Percentiles rank a stretch among this genome's conserved stretches.
Conservation (phyloP, 2,797 vertebrate species). For the Pelodytes ibericus region DNA sequence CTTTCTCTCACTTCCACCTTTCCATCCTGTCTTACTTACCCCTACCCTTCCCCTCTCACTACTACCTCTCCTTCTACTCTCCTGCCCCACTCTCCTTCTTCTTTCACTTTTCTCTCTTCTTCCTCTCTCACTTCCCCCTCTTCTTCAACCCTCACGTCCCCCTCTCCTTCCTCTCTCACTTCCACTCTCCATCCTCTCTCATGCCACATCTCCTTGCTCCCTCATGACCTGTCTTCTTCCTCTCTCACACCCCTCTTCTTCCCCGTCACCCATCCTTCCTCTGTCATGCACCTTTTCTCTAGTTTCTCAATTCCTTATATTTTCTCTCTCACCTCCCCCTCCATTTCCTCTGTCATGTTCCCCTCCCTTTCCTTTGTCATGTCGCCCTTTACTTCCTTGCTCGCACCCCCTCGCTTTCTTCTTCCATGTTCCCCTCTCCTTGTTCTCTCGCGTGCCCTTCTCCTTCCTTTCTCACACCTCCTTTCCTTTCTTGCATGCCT, state of each 20-base stretch:
- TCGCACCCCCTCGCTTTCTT: conserved; percentile 13
- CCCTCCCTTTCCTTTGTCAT: conserved; percentile 20
- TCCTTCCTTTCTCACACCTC: background rate
- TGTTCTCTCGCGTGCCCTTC: background rate
- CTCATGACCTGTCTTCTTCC: no score
- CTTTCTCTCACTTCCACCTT: no score
- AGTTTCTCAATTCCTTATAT: background rate
- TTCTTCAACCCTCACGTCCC: background rate
- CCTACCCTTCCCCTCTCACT: no score
- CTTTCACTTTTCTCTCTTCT: background rate
- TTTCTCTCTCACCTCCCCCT: background rate
- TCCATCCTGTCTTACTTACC: no score
- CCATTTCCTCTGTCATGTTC: background rate
- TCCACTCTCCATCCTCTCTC: background rate
- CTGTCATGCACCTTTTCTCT: background rate
- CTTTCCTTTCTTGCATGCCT: background rate
- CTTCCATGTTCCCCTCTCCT: background rate
- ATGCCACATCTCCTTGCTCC: no score
- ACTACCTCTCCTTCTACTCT: background rate
- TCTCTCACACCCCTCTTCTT: no score
- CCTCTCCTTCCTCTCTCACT: background rate
- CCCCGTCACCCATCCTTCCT: background rate
- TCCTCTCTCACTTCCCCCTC: background rate
- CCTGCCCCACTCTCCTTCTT: background rate
- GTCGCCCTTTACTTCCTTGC: conserved; percentile 5